Evolutionary conservation across 2,797 vertebrate species (phyloP).

Genomic region (Acanthiza pusilla): DNA sequence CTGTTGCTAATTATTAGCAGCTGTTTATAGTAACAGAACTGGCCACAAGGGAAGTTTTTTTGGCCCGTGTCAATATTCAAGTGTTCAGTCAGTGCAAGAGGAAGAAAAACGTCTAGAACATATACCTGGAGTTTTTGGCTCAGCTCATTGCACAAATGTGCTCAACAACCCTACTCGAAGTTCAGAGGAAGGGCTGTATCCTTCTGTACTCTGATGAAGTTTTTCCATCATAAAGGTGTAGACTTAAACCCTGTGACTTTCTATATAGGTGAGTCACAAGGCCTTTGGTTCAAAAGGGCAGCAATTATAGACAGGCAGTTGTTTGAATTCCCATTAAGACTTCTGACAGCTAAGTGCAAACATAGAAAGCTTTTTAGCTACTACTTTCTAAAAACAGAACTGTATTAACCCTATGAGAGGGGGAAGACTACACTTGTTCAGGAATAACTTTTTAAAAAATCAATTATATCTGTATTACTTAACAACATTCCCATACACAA

Average conservation of each 20-base stretch:
- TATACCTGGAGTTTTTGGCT: neutral
- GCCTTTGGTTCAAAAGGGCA: neutral
- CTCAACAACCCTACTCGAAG: neutral
- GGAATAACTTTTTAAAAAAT: neutral
- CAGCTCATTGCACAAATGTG: neutral
- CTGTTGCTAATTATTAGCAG: constrained; percentile 44
- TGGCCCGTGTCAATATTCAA: neutral
- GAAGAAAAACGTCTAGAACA: neutral
- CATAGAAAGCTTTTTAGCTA: neutral
- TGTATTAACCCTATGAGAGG: neutral
- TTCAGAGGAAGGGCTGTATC: neutral
- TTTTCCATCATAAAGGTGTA: neutral
- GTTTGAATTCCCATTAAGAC: neutral
- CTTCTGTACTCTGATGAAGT: neutral
- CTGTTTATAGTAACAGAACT: constrained; percentile 45
- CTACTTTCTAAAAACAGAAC: neutral
- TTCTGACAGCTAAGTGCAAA: neutral
- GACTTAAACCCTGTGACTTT: neutral
- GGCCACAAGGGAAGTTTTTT: neutral
- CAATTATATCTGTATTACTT: neutral
- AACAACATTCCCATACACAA: neutral
- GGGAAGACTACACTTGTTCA: neutral
- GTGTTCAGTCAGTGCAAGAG: neutral
- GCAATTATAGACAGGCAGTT: neutral
- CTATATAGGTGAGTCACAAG: neutral